Evolutionary conservation across 2,113 vertebrate species (phyloP), one percentile per base, ranked within the genome.

Genomic region (Stigmatopora argus): DNA sequence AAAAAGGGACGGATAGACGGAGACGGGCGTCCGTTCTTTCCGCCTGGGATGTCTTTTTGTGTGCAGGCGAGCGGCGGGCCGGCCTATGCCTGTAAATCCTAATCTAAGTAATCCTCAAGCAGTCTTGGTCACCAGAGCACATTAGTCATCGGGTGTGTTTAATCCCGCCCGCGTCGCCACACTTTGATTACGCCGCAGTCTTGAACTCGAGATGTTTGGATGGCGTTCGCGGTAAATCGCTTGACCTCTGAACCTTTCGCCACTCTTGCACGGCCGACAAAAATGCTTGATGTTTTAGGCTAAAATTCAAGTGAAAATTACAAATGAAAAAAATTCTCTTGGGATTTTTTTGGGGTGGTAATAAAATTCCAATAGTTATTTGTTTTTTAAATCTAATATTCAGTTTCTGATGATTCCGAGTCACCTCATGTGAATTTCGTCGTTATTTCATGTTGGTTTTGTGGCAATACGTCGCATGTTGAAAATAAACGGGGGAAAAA

Each of bases 81-180:
- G 45, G 45, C 59, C 59, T 61, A 21, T 45, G 41, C n/a, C 17
- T 69, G 65, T 83, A 89, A 90, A 88, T 86, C 87, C 78, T 80
- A 78, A 83, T 86, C 88, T 82, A 56, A 13, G 52, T 56, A 81
- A 90, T 90, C 85, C 79, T 70, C 64, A 62, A 51, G 67, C 70
- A 59, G 67, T 75, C 74, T 73, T 56, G 56, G 75, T 85, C 84
- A 86, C 46, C 38, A 71, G 78, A 84, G 65, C 77, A 86, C 79
- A 83, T 87, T 83, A 83, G 77, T 82, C 76, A 71, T 18, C 82
- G 65, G n/a, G 13, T 49, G 62, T 67, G 64, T 69, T 67, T 88
- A 89, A 90, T 89, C 87, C 82, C 38, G 47, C 87, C 82, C 38
- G 47, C 69, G 46, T 63, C 38, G n/a, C 64, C 65, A 65, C 66